Evolutionary conservation across 2,113 vertebrate genomes (phyloP).

Genomic region (Rhagologus leucostigma): DNA sequence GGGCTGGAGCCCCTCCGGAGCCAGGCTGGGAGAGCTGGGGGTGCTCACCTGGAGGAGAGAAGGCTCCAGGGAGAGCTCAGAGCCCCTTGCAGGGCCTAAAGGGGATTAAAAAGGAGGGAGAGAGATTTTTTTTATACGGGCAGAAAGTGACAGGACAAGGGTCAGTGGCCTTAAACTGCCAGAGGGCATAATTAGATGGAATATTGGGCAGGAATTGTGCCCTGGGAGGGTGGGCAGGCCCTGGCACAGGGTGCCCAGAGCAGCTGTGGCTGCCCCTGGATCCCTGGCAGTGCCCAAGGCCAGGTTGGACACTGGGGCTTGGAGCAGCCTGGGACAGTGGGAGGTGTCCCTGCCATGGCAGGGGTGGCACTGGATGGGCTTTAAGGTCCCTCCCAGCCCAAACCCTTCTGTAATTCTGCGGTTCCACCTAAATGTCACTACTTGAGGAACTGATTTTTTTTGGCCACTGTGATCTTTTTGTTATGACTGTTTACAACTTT

Average conservation of each 20-base stretch:
- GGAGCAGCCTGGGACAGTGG: background rate
- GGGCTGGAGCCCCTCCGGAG: background rate
- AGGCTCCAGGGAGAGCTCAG: background rate
- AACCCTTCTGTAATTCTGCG: fast-evolving
- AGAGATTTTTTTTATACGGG: background rate
- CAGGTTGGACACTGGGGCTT: background rate
- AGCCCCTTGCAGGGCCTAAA: background rate
- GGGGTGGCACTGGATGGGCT: fast-evolving
- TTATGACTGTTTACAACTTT: fast-evolving
- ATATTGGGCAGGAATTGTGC: background rate
- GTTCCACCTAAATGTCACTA: background rate
- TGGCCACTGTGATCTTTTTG: background rate
- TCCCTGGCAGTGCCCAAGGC: background rate
- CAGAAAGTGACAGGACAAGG: background rate
- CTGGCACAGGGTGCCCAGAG: background rate
- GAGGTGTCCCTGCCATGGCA: background rate
- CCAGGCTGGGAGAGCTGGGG: background rate
- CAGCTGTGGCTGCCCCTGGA: background rate
- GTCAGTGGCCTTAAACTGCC: background rate
- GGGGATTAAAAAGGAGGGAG: background rate
- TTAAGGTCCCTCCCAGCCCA: fast-evolving
- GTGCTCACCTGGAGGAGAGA: background rate
- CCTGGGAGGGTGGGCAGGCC: background rate
- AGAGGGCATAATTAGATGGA: fast-evolving
- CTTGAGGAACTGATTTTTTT: background rate